Percentiles rank a stretch among this genome's conserved stretches.
These are phyloP conservation scores for Procapra przewalskii DNA, from an alignment of 2,113 vertebrate species.

Conservation along the genomic window DNA sequence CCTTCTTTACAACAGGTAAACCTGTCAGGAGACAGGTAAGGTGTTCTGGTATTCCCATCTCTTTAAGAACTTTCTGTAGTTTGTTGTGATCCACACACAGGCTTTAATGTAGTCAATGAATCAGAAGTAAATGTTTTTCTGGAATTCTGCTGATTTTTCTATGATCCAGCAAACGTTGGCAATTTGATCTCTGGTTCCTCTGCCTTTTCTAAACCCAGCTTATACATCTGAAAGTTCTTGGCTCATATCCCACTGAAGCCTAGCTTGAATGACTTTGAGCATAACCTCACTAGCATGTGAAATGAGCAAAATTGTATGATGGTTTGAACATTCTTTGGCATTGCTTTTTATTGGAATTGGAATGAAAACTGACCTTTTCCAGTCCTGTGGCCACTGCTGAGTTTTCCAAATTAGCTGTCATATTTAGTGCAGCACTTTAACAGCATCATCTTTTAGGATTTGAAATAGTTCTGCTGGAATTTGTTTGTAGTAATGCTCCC, in stretches of 20 bases:
- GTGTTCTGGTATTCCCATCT: neutral
- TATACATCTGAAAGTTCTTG: neutral
- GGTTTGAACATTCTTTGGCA: neutral
- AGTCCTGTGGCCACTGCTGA: neutral
- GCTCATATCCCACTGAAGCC: neutral
- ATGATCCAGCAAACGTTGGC: neutral
- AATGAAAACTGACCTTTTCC: neutral
- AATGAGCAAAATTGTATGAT: neutral
- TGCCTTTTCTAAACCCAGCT: neutral
- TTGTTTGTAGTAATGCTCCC: neutral
- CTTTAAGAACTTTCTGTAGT: neutral
- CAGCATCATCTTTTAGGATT: neutral
- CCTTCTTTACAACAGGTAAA: neutral
- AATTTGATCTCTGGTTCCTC: neutral
- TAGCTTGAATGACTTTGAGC: neutral
- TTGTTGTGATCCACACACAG: neutral
- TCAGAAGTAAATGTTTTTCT: neutral
- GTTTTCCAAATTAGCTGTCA: neutral
- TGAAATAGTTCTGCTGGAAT: neutral
- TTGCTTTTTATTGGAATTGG: neutral
- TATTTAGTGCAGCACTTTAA: neutral
- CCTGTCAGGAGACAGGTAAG: neutral
- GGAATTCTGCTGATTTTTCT: neutral
- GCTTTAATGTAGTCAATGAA: neutral
- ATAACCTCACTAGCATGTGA: neutral